phyloP scores from a whole-genome alignment of 2,113 vertebrate genomes.

The Aspidoscelis tigris region DNA sequence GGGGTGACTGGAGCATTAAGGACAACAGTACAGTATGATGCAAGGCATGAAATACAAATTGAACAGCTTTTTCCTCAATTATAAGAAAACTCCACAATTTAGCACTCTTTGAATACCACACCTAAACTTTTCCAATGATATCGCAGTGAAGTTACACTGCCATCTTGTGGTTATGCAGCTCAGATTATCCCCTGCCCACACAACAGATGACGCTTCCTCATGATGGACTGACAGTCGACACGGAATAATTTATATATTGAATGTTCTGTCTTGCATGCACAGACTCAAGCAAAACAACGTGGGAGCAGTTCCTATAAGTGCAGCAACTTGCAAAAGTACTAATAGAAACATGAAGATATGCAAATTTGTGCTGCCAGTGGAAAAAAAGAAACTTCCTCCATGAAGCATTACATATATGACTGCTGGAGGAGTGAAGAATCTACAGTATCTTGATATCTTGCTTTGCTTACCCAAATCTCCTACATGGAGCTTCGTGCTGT shows the following conservation, averaged over 20 bases:
- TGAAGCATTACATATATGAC: too few relatives aligned
- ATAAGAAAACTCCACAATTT: background rate
- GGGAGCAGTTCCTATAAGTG: background rate
- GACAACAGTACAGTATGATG: background rate
- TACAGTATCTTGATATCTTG: background rate
- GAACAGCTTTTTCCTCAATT: background rate
- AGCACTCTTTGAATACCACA: background rate
- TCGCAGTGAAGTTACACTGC: conserved; percentile 24
- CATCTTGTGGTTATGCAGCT: conserved; percentile 38
- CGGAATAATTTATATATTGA: background rate
- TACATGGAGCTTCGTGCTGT: background rate
- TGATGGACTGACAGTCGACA: background rate
- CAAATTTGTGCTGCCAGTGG: background rate
- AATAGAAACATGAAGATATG: background rate
- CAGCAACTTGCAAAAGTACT: background rate
- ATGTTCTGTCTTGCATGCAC: too few relatives aligned
- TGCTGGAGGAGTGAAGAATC: background rate
- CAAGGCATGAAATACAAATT: background rate
- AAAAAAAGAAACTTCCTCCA: background rate
- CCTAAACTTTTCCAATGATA: background rate
- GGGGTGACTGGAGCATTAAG: background rate
- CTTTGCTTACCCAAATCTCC: background rate
- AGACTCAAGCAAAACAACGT: background rate
- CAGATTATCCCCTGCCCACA: background rate
- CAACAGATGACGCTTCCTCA: background rate